Evolutionary conservation across 2,888 invertebrate species (phyloP).

Genomic region (Spilarctia lutea): DNA sequence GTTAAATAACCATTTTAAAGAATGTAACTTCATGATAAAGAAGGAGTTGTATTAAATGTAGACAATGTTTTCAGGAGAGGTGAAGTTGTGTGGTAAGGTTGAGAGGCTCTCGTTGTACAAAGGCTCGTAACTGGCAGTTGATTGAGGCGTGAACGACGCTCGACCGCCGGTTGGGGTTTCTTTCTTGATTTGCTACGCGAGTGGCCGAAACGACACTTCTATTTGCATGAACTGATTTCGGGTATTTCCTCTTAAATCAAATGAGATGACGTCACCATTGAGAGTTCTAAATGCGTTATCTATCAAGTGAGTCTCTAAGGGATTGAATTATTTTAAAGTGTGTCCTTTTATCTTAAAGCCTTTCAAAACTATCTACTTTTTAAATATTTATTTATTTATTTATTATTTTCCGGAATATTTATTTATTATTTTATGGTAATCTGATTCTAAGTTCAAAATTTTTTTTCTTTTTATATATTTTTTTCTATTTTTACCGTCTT

Average conservation of each 20-base stretch:
- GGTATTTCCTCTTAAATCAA: conserved; percentile 69
- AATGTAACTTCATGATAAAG: conserved; percentile 13
- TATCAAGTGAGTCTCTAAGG: conserved; percentile 27
- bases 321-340: not conserved
- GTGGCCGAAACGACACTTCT: conserved; percentile 83
- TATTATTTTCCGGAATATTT: too few relatives aligned
- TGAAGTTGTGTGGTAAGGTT: conserved; percentile 68
- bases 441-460: not conserved
- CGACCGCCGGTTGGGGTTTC: conserved; percentile 80
- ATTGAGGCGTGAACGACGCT: conserved; percentile 84
- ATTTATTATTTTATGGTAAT: not conserved
- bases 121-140: conserved; percentile 81
- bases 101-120: conserved; percentile 75
- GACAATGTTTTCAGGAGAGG: conserved; percentile 56
- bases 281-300: conserved; percentile 44
- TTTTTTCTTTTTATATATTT: too few relatives aligned
- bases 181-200: conserved; percentile 85
- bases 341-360: not conserved
- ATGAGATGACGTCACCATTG: conserved; percentile 53
- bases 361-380: not conserved
- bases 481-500: not conserved
- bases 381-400: too few relatives aligned
- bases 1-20: not conserved
- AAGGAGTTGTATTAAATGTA: conserved; percentile 40
- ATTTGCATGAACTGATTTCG: conserved; percentile 82